Evolutionary conservation across 2,113 vertebrate genomes (phyloP).

Genomic region (Aldabrachelys gigantea): DNA sequence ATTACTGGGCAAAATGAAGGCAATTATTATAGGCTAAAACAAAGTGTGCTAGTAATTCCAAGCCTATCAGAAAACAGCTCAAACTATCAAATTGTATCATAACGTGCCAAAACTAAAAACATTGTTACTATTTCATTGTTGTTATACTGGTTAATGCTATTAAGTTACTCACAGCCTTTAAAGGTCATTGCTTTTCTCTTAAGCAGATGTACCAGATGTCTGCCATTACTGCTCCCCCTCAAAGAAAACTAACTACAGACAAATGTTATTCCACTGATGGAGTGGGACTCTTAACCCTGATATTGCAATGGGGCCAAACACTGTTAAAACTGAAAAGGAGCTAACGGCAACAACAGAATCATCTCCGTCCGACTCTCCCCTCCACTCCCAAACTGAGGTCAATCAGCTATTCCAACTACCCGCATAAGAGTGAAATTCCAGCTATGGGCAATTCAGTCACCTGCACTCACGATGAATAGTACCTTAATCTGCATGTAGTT

Average conservation of each 20-base stretch:
- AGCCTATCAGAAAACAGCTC: background rate
- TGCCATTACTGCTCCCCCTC: background rate
- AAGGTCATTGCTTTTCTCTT: background rate
- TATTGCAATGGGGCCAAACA: background rate
- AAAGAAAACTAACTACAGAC: background rate
- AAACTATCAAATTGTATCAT: background rate
- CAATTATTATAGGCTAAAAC: background rate
- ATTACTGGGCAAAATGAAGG: no score
- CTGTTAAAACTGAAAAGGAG: background rate
- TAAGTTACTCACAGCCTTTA: background rate
- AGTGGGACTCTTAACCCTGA: background rate
- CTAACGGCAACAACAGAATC: background rate
- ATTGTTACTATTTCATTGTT: background rate
- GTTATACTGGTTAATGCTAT: background rate
- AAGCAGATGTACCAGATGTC: background rate
- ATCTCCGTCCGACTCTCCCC: background rate
- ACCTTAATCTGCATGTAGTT: background rate
- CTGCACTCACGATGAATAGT: background rate
- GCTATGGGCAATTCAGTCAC: background rate
- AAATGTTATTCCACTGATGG: background rate
- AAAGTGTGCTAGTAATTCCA: background rate
- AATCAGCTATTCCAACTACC: background rate
- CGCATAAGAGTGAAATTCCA: background rate
- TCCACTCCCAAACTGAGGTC: background rate
- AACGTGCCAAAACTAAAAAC: background rate